Conservation (phyloP, 2,888 invertebrate genomes). For the Diabrotica balteata region DNA sequence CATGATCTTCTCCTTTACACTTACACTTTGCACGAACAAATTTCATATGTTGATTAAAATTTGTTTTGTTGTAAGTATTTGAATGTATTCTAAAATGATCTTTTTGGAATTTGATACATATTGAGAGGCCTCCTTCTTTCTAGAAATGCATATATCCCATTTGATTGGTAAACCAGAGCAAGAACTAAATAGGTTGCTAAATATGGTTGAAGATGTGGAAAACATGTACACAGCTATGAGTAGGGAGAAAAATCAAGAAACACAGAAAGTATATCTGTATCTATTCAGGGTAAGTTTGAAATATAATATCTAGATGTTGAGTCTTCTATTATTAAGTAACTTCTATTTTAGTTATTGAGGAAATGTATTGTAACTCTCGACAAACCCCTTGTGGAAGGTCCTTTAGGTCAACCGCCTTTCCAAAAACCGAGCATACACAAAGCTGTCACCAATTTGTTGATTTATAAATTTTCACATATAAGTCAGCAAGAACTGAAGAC, state of each 20-base stretch:
- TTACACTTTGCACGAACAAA: no score
- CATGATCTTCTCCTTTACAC: no score
- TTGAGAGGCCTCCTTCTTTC: constrained; percentile 32
- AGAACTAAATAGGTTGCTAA: constrained; percentile 84
- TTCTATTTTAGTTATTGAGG: constrained; percentile 70
- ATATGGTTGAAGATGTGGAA: constrained; percentile 94
- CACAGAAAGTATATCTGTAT: constrained; percentile 90
- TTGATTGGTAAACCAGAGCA: constrained; percentile 77
- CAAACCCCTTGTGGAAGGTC: constrained; percentile 83
- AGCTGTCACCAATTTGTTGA: constrained; percentile 88
- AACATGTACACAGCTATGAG: constrained; percentile 93
- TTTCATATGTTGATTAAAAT: no score
- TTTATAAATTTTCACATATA: constrained; percentile 84
- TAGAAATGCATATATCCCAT: constrained; percentile 85
- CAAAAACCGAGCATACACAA: constrained; percentile 92
- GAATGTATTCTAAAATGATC: no score
- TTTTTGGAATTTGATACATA: no score
- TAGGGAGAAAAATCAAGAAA: constrained; percentile 89
- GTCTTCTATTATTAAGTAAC: constrained; percentile 9
- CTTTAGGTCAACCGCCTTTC: constrained; percentile 91
- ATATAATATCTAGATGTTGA: neutral
- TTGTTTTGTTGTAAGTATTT: no score
- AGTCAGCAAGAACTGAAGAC: constrained; percentile 72
- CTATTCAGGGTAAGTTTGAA: constrained; percentile 74
- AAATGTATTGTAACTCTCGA: constrained; percentile 86